Evolutionary conservation across 1,140 invertebrate species (phyloP), one percentile per base, ranked within the genome.

Genomic region (Trichomalopsis sarcophagae): DNA sequence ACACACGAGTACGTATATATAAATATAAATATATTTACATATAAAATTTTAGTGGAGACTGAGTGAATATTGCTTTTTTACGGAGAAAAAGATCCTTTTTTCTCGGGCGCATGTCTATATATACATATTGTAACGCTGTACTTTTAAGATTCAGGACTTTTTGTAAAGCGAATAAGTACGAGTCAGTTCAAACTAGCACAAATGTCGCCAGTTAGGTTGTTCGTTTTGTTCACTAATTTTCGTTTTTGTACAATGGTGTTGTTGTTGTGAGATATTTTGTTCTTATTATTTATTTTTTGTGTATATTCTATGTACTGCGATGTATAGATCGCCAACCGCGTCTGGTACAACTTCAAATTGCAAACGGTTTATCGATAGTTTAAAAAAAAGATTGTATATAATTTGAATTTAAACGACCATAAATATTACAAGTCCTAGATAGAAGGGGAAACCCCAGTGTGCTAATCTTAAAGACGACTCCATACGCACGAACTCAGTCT

Each of bases 21-120:
- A 81, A 17, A 73, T 62, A 79, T 40, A 79, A 23, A 71, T 17
- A 73, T 66, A 80, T 80, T 44, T n/a, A 68, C 76, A 66, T 66
- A 5, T 73, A 84, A 23, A 66, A 77, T 80, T 47, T 81, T 75
- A 84, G 36, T 73, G n/a, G 84, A 76, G 79, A 81, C 84, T 76
- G 84, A 85, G 55, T 75, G 69, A 17, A 66, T 81, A 80, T 76
- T 69, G 78, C 78, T 85, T 85, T 81, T 85, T 76, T 85, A 81
- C 69, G 36, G 14, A 69, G 40, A 76, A 73, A 50, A 80, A 76
- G 10, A 79, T 33, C 73, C 14, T 79, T 84, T 73, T 40, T 71
- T 73, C 68, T 36, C 30, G 71, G 33, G 33, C 4, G 62, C 62
- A 33, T 62, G 76, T 78, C 47, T 76, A 47, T 78, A 55, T 47